These are phyloP conservation scores for Onychorhynchus coronatus DNA, from an alignment of 2,113 vertebrate genomes.

Conservation along the genomic window DNA sequence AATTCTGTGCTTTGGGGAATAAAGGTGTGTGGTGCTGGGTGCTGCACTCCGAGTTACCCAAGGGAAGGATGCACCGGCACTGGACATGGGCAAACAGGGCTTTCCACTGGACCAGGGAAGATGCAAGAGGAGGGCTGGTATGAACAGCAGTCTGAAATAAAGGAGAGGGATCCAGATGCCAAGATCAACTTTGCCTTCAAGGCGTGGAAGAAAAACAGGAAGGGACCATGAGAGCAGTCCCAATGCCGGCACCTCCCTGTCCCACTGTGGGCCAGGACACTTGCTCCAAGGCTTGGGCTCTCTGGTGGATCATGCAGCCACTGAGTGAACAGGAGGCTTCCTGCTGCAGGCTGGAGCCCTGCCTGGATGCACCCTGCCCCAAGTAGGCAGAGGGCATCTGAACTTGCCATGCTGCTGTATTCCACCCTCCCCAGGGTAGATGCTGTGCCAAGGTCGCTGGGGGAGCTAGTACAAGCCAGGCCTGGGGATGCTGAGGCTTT, in stretches of 20 bases:
- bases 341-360: background rate
- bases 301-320: rapidly evolving
- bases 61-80: background rate
- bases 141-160: background rate
- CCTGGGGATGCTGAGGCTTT: background rate
- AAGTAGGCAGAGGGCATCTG: background rate
- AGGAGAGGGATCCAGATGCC: conserved; percentile 19
- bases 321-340: background rate
- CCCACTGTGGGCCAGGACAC: conserved; percentile 7
- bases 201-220: conserved; percentile 46
- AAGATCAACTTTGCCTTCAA: conserved; percentile 47
- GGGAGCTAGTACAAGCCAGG: background rate
- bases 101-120: background rate
- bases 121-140: background rate
- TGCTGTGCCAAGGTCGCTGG: background rate
- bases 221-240: conserved; percentile 26
- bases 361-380: background rate
- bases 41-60: rapidly evolving
- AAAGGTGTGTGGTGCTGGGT: background rate
- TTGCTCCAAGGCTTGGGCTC: background rate
- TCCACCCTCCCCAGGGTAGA: background rate
- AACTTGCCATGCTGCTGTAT: background rate
- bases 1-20: background rate
- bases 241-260: conserved; percentile 32
- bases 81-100: rapidly evolving